phyloP scores from a whole-genome alignment of 2,888 invertebrate genomes.

The Buathra laborator region DNA sequence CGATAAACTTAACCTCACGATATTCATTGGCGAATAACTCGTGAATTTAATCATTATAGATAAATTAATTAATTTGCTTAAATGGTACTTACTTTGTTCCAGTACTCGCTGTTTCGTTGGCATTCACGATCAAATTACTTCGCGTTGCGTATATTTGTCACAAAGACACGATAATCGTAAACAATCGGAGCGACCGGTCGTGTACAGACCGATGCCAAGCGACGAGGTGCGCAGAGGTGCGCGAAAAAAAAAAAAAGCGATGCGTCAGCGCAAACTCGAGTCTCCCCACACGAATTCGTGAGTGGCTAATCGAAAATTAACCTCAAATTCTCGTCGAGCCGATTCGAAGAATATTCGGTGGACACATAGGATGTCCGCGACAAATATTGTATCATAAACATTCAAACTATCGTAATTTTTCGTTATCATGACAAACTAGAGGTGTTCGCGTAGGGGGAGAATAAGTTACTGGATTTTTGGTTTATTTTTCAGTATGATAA shows the following conservation, averaged over 20 bases:
- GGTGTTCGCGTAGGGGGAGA: not conserved
- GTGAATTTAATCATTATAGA: not conserved
- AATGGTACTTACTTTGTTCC: slow-evolving; percentile 10
- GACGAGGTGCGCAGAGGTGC: too few relatives aligned
- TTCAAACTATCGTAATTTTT: not conserved
- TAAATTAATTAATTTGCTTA: not conserved
- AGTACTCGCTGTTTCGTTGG: too few relatives aligned
- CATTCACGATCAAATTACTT: too few relatives aligned
- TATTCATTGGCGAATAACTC: not conserved
- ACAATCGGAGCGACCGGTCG: too few relatives aligned
- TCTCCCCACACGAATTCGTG: too few relatives aligned
- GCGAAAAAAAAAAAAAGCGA: too few relatives aligned
- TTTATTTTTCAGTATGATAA: not conserved
- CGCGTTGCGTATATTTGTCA: too few relatives aligned
- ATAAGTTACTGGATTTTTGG: not conserved
- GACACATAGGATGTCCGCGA: not conserved
- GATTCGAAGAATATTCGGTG: not conserved
- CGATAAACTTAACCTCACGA: not conserved
- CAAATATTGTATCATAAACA: not conserved
- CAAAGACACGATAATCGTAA: too few relatives aligned
- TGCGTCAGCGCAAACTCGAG: too few relatives aligned
- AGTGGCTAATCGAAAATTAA: not conserved
- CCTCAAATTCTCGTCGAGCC: not conserved
- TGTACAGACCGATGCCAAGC: too few relatives aligned
- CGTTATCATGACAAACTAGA: not conserved